Base-by-base conservation (phyloP, 2,888 invertebrate genomes). In the Tetropium fuscum region DNA sequence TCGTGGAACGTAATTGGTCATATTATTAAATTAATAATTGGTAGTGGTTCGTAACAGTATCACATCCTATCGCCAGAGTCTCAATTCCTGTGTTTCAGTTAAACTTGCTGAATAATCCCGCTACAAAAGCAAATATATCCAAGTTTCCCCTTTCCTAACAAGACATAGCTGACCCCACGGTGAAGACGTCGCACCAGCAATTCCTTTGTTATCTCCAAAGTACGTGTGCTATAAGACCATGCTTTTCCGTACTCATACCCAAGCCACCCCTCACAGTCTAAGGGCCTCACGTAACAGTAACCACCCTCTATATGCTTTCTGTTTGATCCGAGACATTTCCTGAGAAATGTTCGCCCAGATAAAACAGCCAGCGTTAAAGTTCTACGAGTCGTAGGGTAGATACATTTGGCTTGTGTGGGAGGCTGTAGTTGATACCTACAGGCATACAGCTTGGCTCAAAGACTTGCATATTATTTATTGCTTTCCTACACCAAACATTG, bases 401-500 rank as follows among this genome's bases (percentile, higher is more conserved):
- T 20, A 30, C 30, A 55, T 43, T 47, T 45, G 34, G 19, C 18
- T 55, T 54, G 41, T 44, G 19, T 76, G 80, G 74, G 19, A 72
- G 57, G 63, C 72, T 75, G 67, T 68, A 73, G 73, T 74, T 78
- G 79, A 80, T 79, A 80, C 80, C 80, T 79, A 78, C 74, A 77
- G 80, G 81, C 80, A 78, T 76, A 78, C 77, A 79, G 73, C 74
- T 73, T 72, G 72, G 76, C 79, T 81, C 80, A 80, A 81, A 80
- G 81, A 80, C 81, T 79, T 80, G 81, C 81, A 81, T 81, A 81
- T 82, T 82, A 82, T 82, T 81, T 81, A 82, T 82, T 81, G 80
- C 81, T 78, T 80, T 81, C 75, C 79, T 74, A 78, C 77, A 75
- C 80, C 80, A 81, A 81, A 81, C 80, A 81, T 77, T 78, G 69